Evolutionary conservation across 2,797 vertebrate genomes (phyloP), one percentile per base, ranked within the genome.

Genomic region (Acanthopagrus latus): DNA sequence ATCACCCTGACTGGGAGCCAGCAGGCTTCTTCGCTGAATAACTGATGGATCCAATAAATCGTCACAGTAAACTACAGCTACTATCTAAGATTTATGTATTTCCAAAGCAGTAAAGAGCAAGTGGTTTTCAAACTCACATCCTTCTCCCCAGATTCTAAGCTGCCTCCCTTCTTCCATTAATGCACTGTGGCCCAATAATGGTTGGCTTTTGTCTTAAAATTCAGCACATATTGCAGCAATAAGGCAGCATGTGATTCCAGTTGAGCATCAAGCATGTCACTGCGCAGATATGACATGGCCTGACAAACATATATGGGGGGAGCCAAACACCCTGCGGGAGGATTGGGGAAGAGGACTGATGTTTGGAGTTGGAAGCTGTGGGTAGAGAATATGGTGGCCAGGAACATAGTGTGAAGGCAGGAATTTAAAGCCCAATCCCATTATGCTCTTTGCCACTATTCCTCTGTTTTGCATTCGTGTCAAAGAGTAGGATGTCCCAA

Each of bases 211-310:
- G 47, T 83, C 47, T 68, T 74, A 57, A 76, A 81, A 81, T 71
- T 51, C 52, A 76, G 69, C 80, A 80, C 70, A 80, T 67, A 81
- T 72, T 89, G 84, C 58, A 86, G 78, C 73, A 88, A 85, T 82
- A 83, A 85, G 43, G 47, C 46, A 66, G 44, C 81, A 91, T 88
- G 73, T 86, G 87, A 89, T 86, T 88, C 71, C 59, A 74, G 78
- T 82, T 84, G 68, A 79, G 85, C 78, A 81, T 86, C 82, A 87
- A 87, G 72, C 76, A 72, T 86, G 60, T 81, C 79, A 74, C 50
- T 52, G 38, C 54, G 56, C 70, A 63, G 70, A 82, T 57, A 78
- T 75, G 78, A 86, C 80, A 78, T 43, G 51, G 62, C 46, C 71
- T 81, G 66, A 86, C 81, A 88, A 88, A 84, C 65, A 86, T 81